Base-by-base conservation (phyloP, 2,113 vertebrate species). In the Struthidea cinerea region DNA sequence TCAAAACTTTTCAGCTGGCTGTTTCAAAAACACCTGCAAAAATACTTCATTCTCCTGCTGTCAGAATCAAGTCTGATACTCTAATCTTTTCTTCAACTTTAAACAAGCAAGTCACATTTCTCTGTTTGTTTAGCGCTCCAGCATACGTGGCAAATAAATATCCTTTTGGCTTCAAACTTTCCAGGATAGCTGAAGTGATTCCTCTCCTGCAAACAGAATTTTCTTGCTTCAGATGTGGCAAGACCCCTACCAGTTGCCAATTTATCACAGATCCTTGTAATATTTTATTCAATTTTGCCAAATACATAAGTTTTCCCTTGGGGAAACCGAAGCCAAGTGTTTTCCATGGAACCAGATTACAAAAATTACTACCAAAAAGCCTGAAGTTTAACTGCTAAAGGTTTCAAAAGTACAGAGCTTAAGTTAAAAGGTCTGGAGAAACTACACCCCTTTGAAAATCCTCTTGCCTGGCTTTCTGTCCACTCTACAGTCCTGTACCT, bases 141-240 rank as follows among this genome's bases (percentile, higher is more conserved):
- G 94, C 68, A 74, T 90, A 97, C 73, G 71, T 97, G 96, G 94
- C 96, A 97, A 96, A 80, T 78, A 91, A 89, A 96, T 65, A 97
- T 93, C 71, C 79, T 85, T 57, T 50, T 65, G 46, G 85, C 92
- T 87, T 84, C 74, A 8, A 79, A 96, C 84, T 20, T 87, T 90
- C 93, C 95, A 92, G 89, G 90, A 92, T 46, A 35, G 68, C 18
- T 84, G 56, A 93, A 78, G 59, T 52, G 56, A 65, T 67, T 84
- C 16, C 87, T 80, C 76, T 89, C 69, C 52, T 84, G 93, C 73
- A 77, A 26, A 44, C 26, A 71, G 42, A 22, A 26, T 59, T 79
- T 82, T 81, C 74, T 30, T 63, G 46, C 22, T 81, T 94, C 59
- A 84, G 81, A 35, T 13, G 35, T 22, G 73, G 53, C 71, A 60